Base-by-base conservation (phyloP, 2,888 invertebrate species). In the Lepidocyrtinus sp. region DNA sequence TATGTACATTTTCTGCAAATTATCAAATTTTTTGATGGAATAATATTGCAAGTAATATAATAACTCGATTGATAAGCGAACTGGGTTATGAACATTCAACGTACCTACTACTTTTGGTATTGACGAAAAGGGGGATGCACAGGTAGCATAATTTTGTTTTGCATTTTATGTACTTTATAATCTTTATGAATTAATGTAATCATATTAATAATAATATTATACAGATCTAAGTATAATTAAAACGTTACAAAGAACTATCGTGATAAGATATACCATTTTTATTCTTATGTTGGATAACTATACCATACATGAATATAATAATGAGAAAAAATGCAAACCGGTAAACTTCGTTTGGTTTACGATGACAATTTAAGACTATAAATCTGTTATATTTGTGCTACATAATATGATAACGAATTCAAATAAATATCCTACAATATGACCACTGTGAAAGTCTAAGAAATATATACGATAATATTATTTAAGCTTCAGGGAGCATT, bases 351-450 rank as follows among this genome's bases (percentile, higher is more conserved):
- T 55, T 76, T 76, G 76, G 70, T 76, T 76, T 76, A 76, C 76
- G 36, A 76, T 76, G 76, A 76, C 76, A 76, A 76, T 76, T 76
- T 76, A 76, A 76, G 76, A 76, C 76, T 76, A 76, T 76, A 76
- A 76, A 76, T 76, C 76, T 70, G 76, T 76, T 76, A 76, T 76
- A 76, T 76, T 76, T 76, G 76, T 76, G 76, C 76, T 76, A 76
- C 76, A 70, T 76, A 76, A 69, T 55, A 55, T 55, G 55, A 55
- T 76, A 70, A 76, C 70, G 50, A 76, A 76, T 76, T 76, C 70
- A 76, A 76, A 69, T 70, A 70, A 75, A 74, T 70, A 70, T 76
- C 70, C 76, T 76, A 69, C 76, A 70, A 69, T 70, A 69, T 76
- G 76, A 76, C 76, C 76, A 76, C 70, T 63, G 63, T 55, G 55